Evolutionary conservation across 2,113 vertebrate species (phyloP), one percentile per base, ranked within the genome.

Genomic region (Vidua chalybeata): DNA sequence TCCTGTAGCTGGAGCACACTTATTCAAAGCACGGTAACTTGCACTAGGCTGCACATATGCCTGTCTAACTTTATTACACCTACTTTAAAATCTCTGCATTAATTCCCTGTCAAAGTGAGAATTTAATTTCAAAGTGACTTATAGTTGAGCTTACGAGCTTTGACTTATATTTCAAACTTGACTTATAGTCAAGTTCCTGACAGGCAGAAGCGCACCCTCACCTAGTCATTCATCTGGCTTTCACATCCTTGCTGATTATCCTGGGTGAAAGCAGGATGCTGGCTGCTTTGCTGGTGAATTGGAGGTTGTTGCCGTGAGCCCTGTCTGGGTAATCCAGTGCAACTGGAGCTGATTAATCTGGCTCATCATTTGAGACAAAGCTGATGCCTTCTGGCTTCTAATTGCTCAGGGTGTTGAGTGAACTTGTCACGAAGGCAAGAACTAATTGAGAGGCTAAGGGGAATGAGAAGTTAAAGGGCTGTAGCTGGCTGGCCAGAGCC

Each of bases 291-390:
- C 84, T 2, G 35, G 18, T 75, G 84, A 68, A 58, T 87, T 22
- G 56, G 61, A 84, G 84, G 89, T 63, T 92, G 91, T 72, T 84
- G 59, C 93, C 35, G 63, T 16, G 87, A 87, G 94, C 84, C 74
- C 81, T 2, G 14, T 16, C 93, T 46, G 85, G 78, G 77, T 87
- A 87, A 84, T 93, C 96, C 93, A 79, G 71, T 94, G 91, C 93
- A 96, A 96, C 87, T 89, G 94, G 93, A 96, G 93, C 93, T 94
- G 96, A 94, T 96, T 97, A 95, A 96, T 96, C 93, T 90, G 82
- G 84, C 82, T 97, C 93, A 89, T 97, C 87, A 6, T 24, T 85
- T 20, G 37, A 91, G 91, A 96, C 91, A 96, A 96, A 96, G 89
- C 93, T 15, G 19, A 45, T 78, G 83, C 82, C 87, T 94, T 96